phyloP scores from a whole-genome alignment of 2,888 invertebrate genomes.

The Apeira syringaria region DNA sequence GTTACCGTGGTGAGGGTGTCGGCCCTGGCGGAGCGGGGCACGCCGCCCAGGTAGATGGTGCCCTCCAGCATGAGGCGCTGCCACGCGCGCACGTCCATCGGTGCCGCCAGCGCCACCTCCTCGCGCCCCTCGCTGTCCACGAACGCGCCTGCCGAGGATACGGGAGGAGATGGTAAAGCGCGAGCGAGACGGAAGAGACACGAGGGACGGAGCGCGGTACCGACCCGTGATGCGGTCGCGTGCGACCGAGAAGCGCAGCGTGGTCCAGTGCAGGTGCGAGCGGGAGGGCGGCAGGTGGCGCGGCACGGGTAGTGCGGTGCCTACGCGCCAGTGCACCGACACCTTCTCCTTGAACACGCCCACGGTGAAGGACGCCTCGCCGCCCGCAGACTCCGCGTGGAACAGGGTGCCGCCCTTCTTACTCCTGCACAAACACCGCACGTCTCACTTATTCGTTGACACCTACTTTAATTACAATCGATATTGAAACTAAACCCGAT shows the following conservation, averaged over 20 bases:
- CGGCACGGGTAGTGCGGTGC: conserved; percentile 89
- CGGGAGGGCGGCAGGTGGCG: conserved; percentile 49
- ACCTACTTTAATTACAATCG: no score
- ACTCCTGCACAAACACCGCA: conserved; percentile 68
- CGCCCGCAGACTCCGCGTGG: conserved; percentile 72
- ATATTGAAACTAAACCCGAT: no score
- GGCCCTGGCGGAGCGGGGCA: conserved; percentile 28
- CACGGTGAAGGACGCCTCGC: conserved; percentile 82
- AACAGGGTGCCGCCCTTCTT: conserved; percentile 90
- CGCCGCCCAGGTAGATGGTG: conserved; percentile 65
- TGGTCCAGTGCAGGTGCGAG: conserved; percentile 50
- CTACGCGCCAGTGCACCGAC: conserved; percentile 82
- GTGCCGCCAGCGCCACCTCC: conserved; percentile 70
- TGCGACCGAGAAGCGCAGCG: conserved; percentile 67
- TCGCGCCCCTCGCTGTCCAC: conserved; percentile 78
- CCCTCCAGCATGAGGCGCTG: conserved; percentile 74
- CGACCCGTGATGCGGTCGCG: conserved; percentile 37
- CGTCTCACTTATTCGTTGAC: no score
- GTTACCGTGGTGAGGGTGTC: conserved; percentile 19
- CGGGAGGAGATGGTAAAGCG: background rate
- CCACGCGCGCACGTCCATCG: conserved; percentile 77
- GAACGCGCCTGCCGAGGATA: conserved; percentile 44
- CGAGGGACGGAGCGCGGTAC: no score
- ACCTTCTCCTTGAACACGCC: conserved; percentile 86
- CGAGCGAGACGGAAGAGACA: no score